Conservation (phyloP, 2,888 invertebrate genomes). For the Leptopilina syphax region DNA sequence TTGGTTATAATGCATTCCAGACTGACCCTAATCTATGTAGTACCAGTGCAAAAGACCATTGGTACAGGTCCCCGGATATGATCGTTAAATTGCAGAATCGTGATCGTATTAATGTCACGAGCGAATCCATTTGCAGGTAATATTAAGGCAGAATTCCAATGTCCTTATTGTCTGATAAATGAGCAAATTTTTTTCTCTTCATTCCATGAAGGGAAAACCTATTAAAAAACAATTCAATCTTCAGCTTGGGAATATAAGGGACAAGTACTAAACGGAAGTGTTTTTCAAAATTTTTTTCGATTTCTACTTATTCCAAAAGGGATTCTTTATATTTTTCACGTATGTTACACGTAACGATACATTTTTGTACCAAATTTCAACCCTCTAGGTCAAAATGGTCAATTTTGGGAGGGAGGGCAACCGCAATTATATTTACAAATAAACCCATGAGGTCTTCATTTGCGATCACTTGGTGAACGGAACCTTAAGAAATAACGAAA, state of each 20-base stretch:
- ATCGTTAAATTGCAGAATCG: constrained; percentile 39
- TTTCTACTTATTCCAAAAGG: too few relatives aligned
- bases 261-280: not conserved
- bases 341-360: too few relatives aligned
- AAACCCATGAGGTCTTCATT: too few relatives aligned
- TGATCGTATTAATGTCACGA: constrained; percentile 38
- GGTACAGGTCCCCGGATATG: constrained; percentile 40
- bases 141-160: constrained; percentile 24
- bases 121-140: constrained; percentile 28
- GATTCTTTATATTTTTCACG: too few relatives aligned
- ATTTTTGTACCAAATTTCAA: too few relatives aligned
- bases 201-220: not conserved
- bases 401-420: too few relatives aligned
- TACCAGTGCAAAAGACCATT: constrained; percentile 29
- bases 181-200: not conserved
- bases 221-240: not conserved
- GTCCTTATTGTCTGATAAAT: constrained; percentile 21
- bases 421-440: too few relatives aligned
- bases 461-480: too few relatives aligned
- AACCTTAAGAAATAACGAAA: too few relatives aligned
- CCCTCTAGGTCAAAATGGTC: too few relatives aligned
- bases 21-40: constrained; percentile 40
- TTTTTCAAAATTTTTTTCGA: too few relatives aligned
- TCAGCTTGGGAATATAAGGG: not conserved
- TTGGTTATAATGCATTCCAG: constrained; percentile 35